Percentiles rank a stretch among this genome's conserved stretches.
Evolutionary conservation across 2,888 invertebrate species (phyloP).

Genomic region (Parnassius apollo): DNA sequence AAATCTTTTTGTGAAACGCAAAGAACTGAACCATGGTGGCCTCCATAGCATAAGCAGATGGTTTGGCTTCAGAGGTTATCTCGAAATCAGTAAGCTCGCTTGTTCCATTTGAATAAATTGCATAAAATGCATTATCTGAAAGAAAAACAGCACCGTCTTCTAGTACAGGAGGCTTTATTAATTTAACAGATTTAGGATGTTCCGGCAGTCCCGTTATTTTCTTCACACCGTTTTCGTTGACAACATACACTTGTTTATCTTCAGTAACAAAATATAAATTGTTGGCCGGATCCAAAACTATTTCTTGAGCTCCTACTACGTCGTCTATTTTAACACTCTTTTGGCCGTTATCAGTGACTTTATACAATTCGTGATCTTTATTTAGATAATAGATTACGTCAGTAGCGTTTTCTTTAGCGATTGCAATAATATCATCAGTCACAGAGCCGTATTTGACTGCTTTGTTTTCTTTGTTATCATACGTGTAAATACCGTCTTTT

Average conservation of each 20-base stretch:
- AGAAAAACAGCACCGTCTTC: conserved; percentile 44
- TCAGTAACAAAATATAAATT: conserved; percentile 53
- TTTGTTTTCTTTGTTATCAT: conserved; percentile 16
- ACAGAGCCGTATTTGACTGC: conserved; percentile 38
- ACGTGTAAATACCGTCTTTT: too few species aligned
- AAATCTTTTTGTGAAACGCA: conserved; percentile 58
- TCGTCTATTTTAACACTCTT: conserved; percentile 47
- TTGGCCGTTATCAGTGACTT: conserved; percentile 54
- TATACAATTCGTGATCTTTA: conserved; percentile 50
- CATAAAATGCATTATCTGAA: conserved; percentile 43
- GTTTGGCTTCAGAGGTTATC: conserved; percentile 34
- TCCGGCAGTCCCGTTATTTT: conserved; percentile 52
- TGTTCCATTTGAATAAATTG: conserved; percentile 49
- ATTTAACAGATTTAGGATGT: conserved; percentile 37
- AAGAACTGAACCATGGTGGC: conserved; percentile 52
- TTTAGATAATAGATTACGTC: conserved; percentile 54
- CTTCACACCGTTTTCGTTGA: conserved; percentile 40
- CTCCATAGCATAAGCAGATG: conserved; percentile 54
- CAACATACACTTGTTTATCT: conserved; percentile 47
- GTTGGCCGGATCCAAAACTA: conserved; percentile 51
- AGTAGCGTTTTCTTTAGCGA: conserved; percentile 30
- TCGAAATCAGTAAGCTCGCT: conserved; percentile 29
- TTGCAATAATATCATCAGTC: conserved; percentile 35
- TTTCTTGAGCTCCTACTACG: conserved; percentile 49
- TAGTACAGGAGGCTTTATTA: conserved; percentile 51